Evolutionary conservation across 2,888 invertebrate species (phyloP).

Genomic region (Diarsia rubi): DNA sequence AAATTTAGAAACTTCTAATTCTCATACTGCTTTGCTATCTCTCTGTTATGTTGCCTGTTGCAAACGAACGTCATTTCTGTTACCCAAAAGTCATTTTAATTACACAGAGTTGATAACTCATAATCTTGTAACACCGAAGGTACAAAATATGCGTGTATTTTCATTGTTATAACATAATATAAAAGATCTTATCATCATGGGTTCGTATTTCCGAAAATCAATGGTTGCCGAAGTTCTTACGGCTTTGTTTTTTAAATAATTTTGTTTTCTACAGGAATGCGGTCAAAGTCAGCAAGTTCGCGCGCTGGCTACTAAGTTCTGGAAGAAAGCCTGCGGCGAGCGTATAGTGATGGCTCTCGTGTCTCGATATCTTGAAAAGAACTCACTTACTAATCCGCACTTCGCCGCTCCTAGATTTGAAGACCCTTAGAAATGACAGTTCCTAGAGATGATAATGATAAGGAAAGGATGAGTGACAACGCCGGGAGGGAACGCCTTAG

Average conservation of each 20-base stretch:
- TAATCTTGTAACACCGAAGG: too few relatives aligned
- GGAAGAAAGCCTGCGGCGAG: constrained; percentile 80
- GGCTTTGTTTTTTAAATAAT: neutral
- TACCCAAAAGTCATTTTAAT: neutral
- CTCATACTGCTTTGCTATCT: neutral
- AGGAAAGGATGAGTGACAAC: neutral
- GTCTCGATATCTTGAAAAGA: constrained; percentile 74
- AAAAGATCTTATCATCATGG: neutral
- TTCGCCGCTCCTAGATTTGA: constrained; percentile 73
- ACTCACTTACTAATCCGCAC: constrained; percentile 79
- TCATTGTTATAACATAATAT: neutral
- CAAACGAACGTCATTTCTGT: neutral
- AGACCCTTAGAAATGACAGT: neutral
- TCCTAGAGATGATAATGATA: neutral
- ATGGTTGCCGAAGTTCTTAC: neutral
- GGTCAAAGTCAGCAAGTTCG: constrained; percentile 77
- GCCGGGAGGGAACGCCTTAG: too few relatives aligned
- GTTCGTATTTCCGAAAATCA: neutral
- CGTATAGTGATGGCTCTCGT: constrained; percentile 76
- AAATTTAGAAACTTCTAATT: neutral
- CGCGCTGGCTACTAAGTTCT: constrained; percentile 72
- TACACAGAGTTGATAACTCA: neutral
- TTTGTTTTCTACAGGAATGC: constrained; percentile 77
- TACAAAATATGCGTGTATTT: neutral
- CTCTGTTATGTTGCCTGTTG: neutral